Percentiles rank a stretch among this genome's conserved stretches.
These are phyloP conservation scores for Ecliptopera silaceata DNA, from an alignment of 2,888 invertebrate genomes.

Conservation along the genomic window DNA sequence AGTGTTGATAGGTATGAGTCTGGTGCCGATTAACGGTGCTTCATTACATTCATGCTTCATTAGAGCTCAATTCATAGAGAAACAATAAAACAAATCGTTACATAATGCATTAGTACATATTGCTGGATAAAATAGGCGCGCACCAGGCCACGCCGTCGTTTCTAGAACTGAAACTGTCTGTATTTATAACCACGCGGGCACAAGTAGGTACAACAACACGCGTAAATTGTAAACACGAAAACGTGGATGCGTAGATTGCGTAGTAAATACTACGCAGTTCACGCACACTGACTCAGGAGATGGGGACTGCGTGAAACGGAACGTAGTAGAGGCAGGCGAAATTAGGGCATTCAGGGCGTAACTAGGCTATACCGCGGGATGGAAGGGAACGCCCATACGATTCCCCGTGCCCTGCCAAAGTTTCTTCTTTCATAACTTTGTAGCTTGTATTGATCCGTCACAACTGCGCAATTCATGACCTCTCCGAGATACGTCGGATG, in stretches of 20 bases:
- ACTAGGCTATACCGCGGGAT: constrained; percentile 79
- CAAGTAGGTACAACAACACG: constrained; percentile 17
- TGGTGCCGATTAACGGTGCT: no score
- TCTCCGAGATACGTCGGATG: constrained; percentile 58
- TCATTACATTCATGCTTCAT: no score
- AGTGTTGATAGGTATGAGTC: no score
- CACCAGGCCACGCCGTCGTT: constrained; percentile 10
- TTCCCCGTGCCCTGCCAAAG: constrained; percentile 78
- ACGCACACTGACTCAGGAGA: constrained; percentile 57
- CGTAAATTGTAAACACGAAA: constrained; percentile 37
- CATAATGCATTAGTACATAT: constrained; percentile 8
- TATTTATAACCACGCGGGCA: constrained; percentile 31
- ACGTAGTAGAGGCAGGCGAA: constrained; percentile 62
- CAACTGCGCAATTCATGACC: constrained; percentile 79
- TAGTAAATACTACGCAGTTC: constrained; percentile 45
- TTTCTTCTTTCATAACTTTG: constrained; percentile 82
- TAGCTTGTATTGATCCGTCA: constrained; percentile 80
- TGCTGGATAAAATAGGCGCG: constrained; percentile 9
- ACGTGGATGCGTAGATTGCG: constrained; percentile 38
- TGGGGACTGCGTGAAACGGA: constrained; percentile 49
- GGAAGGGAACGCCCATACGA: constrained; percentile 74
- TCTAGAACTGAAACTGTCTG: constrained; percentile 34
- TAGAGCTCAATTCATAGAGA: not conserved
- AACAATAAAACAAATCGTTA: constrained; percentile 3
- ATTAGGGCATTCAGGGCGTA: constrained; percentile 82